These are phyloP conservation scores for Plusia festucae DNA, from an alignment of 2,888 invertebrate species.

Conservation along the genomic window DNA sequence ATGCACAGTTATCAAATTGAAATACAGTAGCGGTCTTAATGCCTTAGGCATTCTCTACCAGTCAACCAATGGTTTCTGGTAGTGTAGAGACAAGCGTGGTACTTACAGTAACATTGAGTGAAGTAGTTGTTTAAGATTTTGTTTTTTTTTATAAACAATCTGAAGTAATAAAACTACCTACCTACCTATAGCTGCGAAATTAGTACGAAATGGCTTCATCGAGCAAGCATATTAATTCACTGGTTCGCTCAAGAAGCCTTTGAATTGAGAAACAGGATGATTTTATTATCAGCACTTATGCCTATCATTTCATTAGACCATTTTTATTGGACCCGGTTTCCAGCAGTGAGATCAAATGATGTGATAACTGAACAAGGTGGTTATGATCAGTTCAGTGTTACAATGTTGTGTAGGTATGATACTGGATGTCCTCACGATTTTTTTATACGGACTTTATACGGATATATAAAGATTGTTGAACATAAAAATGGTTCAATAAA, in stretches of 20 bases:
- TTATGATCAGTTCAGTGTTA: neutral
- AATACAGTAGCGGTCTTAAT: too few species aligned
- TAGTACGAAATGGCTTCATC: neutral
- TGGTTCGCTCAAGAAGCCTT: neutral
- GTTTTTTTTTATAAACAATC: too few species aligned
- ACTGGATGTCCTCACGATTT: neutral
- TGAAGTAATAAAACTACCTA: neutral
- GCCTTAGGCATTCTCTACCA: too few species aligned
- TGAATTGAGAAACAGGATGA: neutral
- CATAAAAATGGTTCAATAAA: too few species aligned
- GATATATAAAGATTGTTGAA: neutral
- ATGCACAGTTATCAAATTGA: too few species aligned
- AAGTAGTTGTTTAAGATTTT: too few species aligned
- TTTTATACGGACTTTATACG: neutral
- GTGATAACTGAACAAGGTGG: constrained; percentile 3
- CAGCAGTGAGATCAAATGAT: constrained; percentile 10
- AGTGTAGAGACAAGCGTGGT: too few species aligned
- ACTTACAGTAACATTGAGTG: too few species aligned
- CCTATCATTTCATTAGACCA: constrained; percentile 1
- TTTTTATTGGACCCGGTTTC: constrained; percentile 13
- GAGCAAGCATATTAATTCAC: neutral
- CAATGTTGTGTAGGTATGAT: neutral
- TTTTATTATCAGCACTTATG: neutral
- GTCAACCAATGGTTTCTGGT: too few species aligned
- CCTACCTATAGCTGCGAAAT: too few species aligned